Base-by-base conservation (phyloP, 2,888 invertebrate species). In the Cotesia congregata region DNA sequence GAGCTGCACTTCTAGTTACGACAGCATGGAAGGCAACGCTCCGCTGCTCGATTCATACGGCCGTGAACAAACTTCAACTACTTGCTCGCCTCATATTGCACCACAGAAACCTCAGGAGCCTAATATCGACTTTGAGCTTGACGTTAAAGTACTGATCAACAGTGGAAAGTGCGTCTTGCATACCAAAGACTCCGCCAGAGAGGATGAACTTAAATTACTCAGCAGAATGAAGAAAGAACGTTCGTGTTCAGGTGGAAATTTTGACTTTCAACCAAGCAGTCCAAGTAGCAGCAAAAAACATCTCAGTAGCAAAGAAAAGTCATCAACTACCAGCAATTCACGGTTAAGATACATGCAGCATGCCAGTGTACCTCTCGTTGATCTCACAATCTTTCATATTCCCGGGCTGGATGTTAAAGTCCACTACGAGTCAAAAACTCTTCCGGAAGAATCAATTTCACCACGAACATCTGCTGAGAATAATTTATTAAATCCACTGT, bases 121-220 rank as follows among this genome's bases (percentile, higher is more conserved):
- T 0, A 97, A 96, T 86, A 96, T 98, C 74, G 98, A 98, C 90
- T 95, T 99, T 86, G 98, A 98, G 88, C 90, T 99, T 83, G 98
- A 98, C 88, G 96, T 99, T 5, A 98, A 98, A 90, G 98, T 98
- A 67, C 93, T 97, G 84, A 97, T 99, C 79, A 98, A 98, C 90
- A 97, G 97, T 84, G 98, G 98, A 6, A 97, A 98, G 90, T 99
- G 98, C 90, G 97, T 98, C 50, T 91, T 99, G 60, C 98, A 98
- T 88, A 98, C 98, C 1, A 97, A 96, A 90, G 96, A 96, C 85
- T 91, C 92, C 79, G 90, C 89, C 75, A 93, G 91, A 83, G 94
- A 94, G 73, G 94, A 94, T 77, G 95, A 94, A 79, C 90, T 93
- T 65, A 94, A 93, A 89, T 90, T 92, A 80, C 90, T 90, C 80